Percentiles rank a stretch among this genome's conserved stretches.
These are phyloP conservation scores for Meteorus cinctellus DNA, from an alignment of 2,888 invertebrate species.

Conservation along the genomic window DNA sequence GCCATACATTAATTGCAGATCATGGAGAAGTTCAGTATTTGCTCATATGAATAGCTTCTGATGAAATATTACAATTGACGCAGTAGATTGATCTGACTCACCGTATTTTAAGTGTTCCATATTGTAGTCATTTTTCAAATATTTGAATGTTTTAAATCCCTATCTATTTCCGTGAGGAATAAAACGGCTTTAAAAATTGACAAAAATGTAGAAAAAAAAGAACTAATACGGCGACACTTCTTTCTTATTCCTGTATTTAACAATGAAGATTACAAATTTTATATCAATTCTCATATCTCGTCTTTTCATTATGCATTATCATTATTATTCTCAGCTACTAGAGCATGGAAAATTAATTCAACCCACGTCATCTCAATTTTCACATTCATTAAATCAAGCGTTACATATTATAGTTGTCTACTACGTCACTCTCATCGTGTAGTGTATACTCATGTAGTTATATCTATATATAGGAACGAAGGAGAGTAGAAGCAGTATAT, in stretches of 20 bases:
- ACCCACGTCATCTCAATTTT: conserved; percentile 41
- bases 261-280: neutral
- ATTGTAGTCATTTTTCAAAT: too few species aligned
- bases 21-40: neutral
- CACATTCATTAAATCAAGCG: conserved; percentile 40
- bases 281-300: neutral
- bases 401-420: conserved; percentile 25
- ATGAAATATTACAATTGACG: too few species aligned
- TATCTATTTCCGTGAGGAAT: too few species aligned
- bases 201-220: too few species aligned
- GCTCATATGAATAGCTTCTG: too few species aligned
- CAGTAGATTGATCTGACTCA: too few species aligned
- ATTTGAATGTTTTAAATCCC: too few species aligned
- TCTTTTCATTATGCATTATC: neutral
- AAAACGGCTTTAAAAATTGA: too few species aligned
- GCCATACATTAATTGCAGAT: neutral
- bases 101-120: too few species aligned
- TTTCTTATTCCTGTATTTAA: too few species aligned
- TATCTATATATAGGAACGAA: neutral
- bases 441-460: neutral
- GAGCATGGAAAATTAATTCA: conserved; percentile 20
- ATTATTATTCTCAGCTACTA: neutral
- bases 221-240: too few species aligned
- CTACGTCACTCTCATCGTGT: conserved; percentile 18
- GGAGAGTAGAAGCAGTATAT: neutral